These are phyloP conservation scores for Himalopsyche japonica DNA, from an alignment of 2,888 invertebrate species.

Conservation along the genomic window DNA sequence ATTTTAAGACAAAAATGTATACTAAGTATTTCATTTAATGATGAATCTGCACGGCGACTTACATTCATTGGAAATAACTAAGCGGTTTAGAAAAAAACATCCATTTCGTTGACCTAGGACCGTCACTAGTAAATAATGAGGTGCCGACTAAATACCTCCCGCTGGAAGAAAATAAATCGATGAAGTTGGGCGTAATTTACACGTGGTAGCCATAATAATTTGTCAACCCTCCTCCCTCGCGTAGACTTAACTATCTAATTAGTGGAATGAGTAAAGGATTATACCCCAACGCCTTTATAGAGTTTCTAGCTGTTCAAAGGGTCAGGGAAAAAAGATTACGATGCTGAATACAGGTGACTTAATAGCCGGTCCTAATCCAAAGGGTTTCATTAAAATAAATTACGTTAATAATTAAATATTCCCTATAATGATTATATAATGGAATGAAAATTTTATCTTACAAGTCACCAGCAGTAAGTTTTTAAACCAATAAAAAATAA, in stretches of 20 bases:
- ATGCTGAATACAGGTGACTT: background rate
- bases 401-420: background rate
- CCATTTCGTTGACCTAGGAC: background rate
- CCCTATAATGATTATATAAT: background rate
- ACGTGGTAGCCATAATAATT: background rate
- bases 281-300: background rate
- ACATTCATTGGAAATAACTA: too few relatives aligned
- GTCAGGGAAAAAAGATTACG: background rate
- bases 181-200: constrained; percentile 1
- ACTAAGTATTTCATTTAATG: too few relatives aligned
- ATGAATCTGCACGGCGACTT: too few relatives aligned
- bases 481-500: too few relatives aligned
- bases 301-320: background rate
- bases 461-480: too few relatives aligned
- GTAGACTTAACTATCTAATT: constrained; percentile 1
- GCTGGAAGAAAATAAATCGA: background rate
- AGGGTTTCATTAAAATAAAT: background rate
- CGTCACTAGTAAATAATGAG: background rate
- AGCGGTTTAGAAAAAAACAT: too few relatives aligned
- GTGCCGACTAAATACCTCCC: background rate
- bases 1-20: too few relatives aligned
- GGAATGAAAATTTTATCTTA: background rate
- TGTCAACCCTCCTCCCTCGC: background rate
- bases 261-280: background rate
- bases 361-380: background rate